phyloP scores from a whole-genome alignment of 35 echinoderm and acorn worm genomes.

The Diadema setosum region DNA sequence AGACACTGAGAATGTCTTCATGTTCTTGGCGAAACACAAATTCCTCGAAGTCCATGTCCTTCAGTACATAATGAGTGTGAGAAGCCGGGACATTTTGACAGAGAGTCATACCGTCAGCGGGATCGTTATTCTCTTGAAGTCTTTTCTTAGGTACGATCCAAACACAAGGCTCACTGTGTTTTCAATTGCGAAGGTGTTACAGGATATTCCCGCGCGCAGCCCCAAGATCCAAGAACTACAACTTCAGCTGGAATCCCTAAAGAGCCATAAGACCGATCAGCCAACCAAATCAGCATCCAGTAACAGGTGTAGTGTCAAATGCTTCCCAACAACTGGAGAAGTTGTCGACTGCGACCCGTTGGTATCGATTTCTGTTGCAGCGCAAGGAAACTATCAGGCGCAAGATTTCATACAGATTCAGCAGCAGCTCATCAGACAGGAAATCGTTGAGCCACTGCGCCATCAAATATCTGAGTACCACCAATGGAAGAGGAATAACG shows the following conservation, averaged over 20 bases:
- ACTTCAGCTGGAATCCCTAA: no score
- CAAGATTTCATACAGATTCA: constrained; percentile 83
- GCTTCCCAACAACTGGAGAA: constrained; percentile 72
- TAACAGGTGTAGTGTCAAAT: constrained; percentile 42
- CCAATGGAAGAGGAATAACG: background rate
- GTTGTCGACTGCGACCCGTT: constrained; percentile 25
- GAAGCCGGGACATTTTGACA: background rate
- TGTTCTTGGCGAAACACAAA: background rate
- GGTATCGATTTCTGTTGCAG: background rate
- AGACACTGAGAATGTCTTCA: background rate
- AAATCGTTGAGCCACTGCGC: constrained; percentile 79
- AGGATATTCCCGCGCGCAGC: no score
- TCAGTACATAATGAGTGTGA: constrained; percentile 1
- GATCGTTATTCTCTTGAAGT: no score
- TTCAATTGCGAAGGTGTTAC: no score
- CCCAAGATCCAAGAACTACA: no score
- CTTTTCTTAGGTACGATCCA: no score
- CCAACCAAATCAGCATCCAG: no score
- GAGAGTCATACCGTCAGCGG: no score
- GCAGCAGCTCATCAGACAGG: constrained; percentile 80
- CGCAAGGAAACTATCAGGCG: constrained; percentile 25
- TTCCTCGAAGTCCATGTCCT: constrained; percentile 38
- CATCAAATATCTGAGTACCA: constrained; percentile 69
- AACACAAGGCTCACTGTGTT: no score
- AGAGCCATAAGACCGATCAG: no score